Percentiles rank a stretch among this genome's conserved stretches.
Conservation (phyloP, 2,888 invertebrate species). For the Lithosia quadra region DNA sequence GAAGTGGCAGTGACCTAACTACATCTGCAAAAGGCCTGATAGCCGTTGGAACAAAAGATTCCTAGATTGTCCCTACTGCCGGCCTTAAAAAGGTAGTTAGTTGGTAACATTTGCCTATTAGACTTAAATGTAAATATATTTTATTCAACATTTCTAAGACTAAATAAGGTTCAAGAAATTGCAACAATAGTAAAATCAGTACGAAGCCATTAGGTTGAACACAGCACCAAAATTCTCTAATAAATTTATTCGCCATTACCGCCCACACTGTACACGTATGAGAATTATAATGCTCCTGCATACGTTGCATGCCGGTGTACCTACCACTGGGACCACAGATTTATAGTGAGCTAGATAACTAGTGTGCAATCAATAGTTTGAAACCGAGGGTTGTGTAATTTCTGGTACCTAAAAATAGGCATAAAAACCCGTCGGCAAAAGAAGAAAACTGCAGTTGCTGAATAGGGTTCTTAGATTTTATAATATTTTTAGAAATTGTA, state of each 20-base stretch:
- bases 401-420: no score
- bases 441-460: no score
- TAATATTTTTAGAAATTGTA: no score
- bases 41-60: not conserved
- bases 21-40: not conserved
- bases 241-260: conserved; percentile 55
- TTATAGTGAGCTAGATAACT: not conserved
- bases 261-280: conserved; percentile 48
- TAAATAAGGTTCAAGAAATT: conserved; percentile 15
- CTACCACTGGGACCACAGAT: conserved; percentile 19
- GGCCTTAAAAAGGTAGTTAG: not conserved
- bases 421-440: no score
- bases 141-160: conserved; percentile 4
- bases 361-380: not conserved
- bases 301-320: conserved; percentile 44
- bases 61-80: no score
- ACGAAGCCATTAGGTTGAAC: conserved; percentile 42
- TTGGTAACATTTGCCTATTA: not conserved
- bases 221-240: conserved; percentile 50
- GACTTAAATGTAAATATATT: not conserved
- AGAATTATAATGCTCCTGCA: conserved; percentile 38
- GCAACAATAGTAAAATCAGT: conserved; percentile 31
- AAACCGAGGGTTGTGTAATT: not conserved
- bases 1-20: not conserved
- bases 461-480: no score